Percentiles rank a stretch among this genome's conserved stretches.
phyloP scores from a whole-genome alignment of 2,888 invertebrate genomes.

The Tanytarsus gracilentus region DNA sequence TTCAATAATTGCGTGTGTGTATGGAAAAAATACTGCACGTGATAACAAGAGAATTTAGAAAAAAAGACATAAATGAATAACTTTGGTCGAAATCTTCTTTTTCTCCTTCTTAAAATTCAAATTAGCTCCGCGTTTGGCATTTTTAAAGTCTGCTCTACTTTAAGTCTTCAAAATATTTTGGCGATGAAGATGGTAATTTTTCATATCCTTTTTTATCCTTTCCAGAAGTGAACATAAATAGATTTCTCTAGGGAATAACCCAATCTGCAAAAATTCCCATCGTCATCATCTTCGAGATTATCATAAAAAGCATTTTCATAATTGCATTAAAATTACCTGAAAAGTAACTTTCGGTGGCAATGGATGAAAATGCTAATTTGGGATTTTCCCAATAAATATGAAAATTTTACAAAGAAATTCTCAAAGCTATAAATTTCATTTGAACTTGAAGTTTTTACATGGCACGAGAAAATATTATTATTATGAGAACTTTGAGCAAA shows the following conservation, averaged over 20 bases:
- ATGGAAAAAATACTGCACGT: slow-evolving; percentile 7
- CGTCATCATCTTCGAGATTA: no score
- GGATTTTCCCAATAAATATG: neutral
- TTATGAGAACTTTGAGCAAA: neutral
- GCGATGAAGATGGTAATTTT: no score
- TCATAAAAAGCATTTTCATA: no score
- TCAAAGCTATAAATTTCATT: neutral
- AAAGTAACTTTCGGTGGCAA: no score
- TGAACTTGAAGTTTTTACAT: neutral
- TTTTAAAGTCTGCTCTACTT: neutral
- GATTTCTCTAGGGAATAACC: no score
- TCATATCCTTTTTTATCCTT: no score
- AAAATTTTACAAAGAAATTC: neutral
- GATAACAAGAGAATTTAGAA: neutral
- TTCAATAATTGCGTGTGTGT: neutral
- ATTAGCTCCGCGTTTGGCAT: neutral
- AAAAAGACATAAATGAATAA: no score
- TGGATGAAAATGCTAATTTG: neutral
- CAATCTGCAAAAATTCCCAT: no score
- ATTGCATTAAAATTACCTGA: no score
- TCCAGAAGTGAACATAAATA: neutral
- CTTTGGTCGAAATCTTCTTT: slow-evolving; percentile 5
- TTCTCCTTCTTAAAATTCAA: neutral
- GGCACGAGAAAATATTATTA: no score
- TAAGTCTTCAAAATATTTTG: neutral